A percentile compares a stretch with the other conserved stretches of the same genome.
Evolutionary conservation across 2,797 vertebrate genomes (phyloP).

Genomic region (Sebastes diaconus): DNA sequence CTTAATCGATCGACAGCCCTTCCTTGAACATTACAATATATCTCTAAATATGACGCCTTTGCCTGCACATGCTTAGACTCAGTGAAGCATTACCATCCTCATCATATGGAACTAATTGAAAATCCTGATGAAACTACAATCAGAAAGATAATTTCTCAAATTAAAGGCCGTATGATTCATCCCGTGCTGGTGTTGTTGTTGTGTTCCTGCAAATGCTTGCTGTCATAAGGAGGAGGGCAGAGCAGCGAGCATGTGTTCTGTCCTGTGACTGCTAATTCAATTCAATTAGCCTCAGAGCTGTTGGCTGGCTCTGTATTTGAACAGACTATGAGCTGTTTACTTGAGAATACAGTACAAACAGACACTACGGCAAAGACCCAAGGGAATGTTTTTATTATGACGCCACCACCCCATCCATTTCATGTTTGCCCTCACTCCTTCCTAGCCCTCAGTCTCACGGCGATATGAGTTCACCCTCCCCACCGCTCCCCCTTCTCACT

Average conservation of each 20-base stretch:
- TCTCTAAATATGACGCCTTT: neutral
- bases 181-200: constrained; percentile 22
- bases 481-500: neutral
- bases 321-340: constrained; percentile 26
- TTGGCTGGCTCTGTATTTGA: constrained; percentile 26
- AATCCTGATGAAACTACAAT: neutral
- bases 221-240: constrained; percentile 24
- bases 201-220: neutral
- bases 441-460: neutral
- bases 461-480: neutral
- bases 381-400: neutral
- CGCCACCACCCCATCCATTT: constrained; percentile 1
- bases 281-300: constrained; percentile 62
- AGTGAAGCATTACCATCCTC: neutral
- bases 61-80: neutral
- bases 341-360: constrained; percentile 8
- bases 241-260: constrained; percentile 43
- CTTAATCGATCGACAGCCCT: no score
- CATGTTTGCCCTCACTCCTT: neutral
- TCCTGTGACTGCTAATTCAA: constrained; percentile 75
- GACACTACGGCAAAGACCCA: neutral
- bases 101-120: neutral
- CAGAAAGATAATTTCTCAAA: neutral
- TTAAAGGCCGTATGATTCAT: constrained; percentile 22
- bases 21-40: neutral